A percentile compares a stretch with the other conserved stretches of the same genome.
These are phyloP conservation scores for Lasioglossum leucozonium DNA, from an alignment of 2,888 invertebrate species.

Conservation along the genomic window DNA sequence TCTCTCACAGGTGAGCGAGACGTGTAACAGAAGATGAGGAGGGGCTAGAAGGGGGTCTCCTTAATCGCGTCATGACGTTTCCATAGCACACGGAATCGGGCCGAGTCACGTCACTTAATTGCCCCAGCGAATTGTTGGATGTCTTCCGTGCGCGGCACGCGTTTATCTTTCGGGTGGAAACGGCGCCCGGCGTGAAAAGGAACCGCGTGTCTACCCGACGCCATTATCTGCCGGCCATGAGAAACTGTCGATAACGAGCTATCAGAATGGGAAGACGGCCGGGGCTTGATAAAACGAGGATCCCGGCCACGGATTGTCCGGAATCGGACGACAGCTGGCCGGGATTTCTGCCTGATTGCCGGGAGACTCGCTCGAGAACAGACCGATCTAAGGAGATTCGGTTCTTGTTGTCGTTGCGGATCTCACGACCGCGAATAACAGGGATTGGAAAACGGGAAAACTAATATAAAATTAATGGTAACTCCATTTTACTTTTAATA, in stretches of 20 bases:
- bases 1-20: conserved; percentile 38
- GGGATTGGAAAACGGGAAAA: not conserved
- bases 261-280: conserved; percentile 59
- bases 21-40: not conserved
- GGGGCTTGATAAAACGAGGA: conserved; percentile 34
- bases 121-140: conserved; percentile 74
- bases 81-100: conserved; percentile 70
- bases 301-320: conserved; percentile 31
- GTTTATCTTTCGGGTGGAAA: conserved; percentile 72
- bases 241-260: conserved; percentile 70
- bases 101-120: conserved; percentile 83
- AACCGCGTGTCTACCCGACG: conserved; percentile 55
- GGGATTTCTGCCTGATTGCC: conserved; percentile 40
- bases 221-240: conserved; percentile 53
- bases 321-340: conserved; percentile 53
- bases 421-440: conserved; percentile 2
- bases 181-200: conserved; percentile 47
- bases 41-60: conserved; percentile 51
- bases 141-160: conserved; percentile 53
- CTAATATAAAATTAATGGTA: not conserved
- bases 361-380: not conserved
- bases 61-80: conserved; percentile 77
- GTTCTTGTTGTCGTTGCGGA: not conserved
- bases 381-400: not conserved
- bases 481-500: not conserved